Percentiles rank a stretch among this genome's conserved stretches.
These are phyloP conservation scores for Scaptomyza montana DNA, from an alignment of 1,140 invertebrate species.

Conservation along the genomic window DNA sequence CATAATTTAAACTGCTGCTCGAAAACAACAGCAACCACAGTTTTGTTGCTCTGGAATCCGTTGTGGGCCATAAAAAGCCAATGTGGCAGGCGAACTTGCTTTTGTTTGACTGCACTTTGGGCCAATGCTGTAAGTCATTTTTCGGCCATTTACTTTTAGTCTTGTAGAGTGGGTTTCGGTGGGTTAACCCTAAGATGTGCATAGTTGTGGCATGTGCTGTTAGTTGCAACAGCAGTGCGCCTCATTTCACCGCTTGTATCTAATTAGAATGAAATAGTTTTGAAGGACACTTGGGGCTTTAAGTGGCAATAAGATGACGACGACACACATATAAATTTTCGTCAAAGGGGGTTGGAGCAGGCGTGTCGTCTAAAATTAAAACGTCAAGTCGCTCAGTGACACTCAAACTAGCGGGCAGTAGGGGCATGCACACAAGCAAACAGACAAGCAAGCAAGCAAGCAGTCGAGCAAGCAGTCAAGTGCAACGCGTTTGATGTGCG, in stretches of 20 bases:
- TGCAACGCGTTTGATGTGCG: conserved; percentile 45
- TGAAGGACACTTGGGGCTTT: conserved; percentile 73
- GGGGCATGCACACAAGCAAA: not conserved
- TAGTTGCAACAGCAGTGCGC: conserved; percentile 6
- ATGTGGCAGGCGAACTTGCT: conserved; percentile 31
- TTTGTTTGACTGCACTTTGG: conserved; percentile 23
- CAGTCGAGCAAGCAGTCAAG: conserved; percentile 52
- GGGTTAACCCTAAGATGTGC: not conserved
- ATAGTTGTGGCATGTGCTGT: not conserved
- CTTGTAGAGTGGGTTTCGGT: not conserved
- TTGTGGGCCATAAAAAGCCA: conserved; percentile 58
- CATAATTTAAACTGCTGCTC: conserved; percentile 63
- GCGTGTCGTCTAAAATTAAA: conserved; percentile 60
- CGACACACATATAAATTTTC: conserved; percentile 58
- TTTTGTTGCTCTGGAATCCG: conserved; percentile 31
- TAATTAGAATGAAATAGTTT: conserved; percentile 80
- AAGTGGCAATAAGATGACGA: conserved; percentile 62
- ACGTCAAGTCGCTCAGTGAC: conserved; percentile 7
- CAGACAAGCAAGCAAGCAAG: too few relatives aligned
- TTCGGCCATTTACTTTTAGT: conserved; percentile 4
- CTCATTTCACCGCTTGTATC: conserved; percentile 58
- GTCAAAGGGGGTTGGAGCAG: not conserved
- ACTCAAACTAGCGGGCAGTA: not conserved
- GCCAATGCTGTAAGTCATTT: conserved; percentile 1
- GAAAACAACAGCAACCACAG: conserved; percentile 36